These are phyloP conservation scores for Ophion costatus DNA, from an alignment of 2,888 invertebrate genomes.

Conservation along the genomic window DNA sequence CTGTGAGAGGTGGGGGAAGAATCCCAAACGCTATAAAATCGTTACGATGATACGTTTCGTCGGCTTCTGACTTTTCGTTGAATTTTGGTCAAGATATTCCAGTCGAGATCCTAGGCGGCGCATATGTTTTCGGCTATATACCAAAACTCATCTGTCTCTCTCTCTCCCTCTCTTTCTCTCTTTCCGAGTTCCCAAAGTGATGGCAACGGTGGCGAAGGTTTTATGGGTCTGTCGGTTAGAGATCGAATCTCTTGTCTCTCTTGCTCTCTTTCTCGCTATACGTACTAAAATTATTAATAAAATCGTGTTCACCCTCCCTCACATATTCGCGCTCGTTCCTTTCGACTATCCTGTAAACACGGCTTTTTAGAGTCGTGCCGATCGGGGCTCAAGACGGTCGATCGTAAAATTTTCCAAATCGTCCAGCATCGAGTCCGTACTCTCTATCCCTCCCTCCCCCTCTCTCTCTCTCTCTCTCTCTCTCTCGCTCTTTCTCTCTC, in stretches of 20 bases:
- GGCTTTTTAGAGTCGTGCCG: conserved; percentile 71
- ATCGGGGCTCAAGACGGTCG: conserved; percentile 56
- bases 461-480: conserved; percentile 9
- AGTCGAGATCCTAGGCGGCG: conserved; percentile 33
- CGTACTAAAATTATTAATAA: conserved; percentile 77
- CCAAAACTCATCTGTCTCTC: conserved; percentile 31
- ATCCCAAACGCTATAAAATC: conserved; percentile 54
- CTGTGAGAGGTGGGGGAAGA: not conserved
- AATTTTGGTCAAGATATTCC: conserved; percentile 63
- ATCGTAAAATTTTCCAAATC: conserved; percentile 76
- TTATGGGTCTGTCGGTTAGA: conserved; percentile 71
- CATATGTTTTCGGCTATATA: conserved; percentile 48
- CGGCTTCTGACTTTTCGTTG: conserved; percentile 57
- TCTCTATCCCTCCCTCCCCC: conserved; percentile 3
- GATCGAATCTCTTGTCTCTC: conserved; percentile 48
- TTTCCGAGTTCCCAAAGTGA: conserved; percentile 56
- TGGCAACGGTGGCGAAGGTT: conserved; percentile 72
- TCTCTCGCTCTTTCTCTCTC: conserved; percentile 21
- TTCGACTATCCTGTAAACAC: conserved; percentile 74
- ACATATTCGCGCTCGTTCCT: conserved; percentile 62
- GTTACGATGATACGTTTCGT: conserved; percentile 58
- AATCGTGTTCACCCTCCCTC: conserved; percentile 72
- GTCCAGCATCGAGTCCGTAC: conserved; percentile 54
- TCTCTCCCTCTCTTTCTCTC: conserved; percentile 13
- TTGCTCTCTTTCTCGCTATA: conserved; percentile 30